Base-by-base conservation (phyloP, 2,797 vertebrate genomes). In the Garrulus glandarius region DNA sequence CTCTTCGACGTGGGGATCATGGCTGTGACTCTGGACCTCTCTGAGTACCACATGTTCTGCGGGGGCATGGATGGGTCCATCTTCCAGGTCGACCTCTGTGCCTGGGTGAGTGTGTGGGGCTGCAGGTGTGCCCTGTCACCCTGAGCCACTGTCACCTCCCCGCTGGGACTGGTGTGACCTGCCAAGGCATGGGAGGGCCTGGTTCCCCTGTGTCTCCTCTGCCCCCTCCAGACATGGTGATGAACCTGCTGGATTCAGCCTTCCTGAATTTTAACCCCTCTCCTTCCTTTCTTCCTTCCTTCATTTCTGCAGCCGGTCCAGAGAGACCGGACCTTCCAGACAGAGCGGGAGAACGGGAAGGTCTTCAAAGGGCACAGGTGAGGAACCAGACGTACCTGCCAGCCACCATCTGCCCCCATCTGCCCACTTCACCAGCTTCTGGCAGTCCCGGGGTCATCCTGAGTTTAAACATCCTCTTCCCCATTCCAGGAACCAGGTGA, bases 321-420 rank as follows among this genome's bases (percentile, higher is more conserved):
- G 84, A 98, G 98, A 34, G 99, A 99, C 87, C 98, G 98, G 90
- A 98, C 96, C 43, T 99, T 99, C 97, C 99, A 98, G 96, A 97
- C 98, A 0, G 99, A 99, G 91, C 98, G 96, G 44, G 98, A 99
- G 14, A 97, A 97, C 2, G 99, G 98, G 95, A 99, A 99, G 95
- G 93, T 99, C 82, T 99, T 99, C 97, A 98, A 98, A 98, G 99
- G 99, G 68, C 99, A 99, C 98, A 98, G 99, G 99, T 99, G 94
- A 93, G 95, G 65, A 46, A 27, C 41, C 65, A 60, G 61, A 17
- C 50, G 4, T 18, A 49, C 84, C 81, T 89, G 53, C 60, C 68
- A 29, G 46, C 26, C 55, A 2, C 57, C 46, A 50, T 32, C 37
- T 22, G 21, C 34, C 60, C 36, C 36, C 1, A 1, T 30, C 85